Base-by-base conservation (phyloP, 2,888 invertebrate genomes). In the Cataglyphis altisquamis region DNA sequence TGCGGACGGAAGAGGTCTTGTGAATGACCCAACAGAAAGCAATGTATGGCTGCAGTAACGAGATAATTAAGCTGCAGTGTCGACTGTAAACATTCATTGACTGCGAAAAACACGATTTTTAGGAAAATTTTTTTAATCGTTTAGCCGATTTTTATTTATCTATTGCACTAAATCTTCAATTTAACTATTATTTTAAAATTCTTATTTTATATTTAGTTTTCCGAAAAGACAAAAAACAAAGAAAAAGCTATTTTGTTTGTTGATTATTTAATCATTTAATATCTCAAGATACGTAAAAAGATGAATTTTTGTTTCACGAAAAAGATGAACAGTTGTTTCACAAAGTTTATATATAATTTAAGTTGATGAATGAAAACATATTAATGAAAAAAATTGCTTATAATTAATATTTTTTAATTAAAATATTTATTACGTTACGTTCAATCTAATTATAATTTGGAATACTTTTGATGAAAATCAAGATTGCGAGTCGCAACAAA, bases 31-130 rank as follows among this genome's bases (percentile, higher is more conserved):
- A 29, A 55, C 77, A 75, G 52, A 80, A 73, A 82, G 55, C 62
- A 81, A 41, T 84, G 82, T 70, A 80, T 77, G 67, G 36, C 32
- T 82, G 66, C 55, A 41, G 83, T 85, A 86, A 89, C 88, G 82
- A 80, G 83, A 55, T 88, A 89, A 89, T 89, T 89, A 88, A 88
- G 77, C 82, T 70, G 70, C 48, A 77, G 60, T 55, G 45, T 73
- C 80, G 82, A 36, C 36, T 25, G 48, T 25, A 72, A 87, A 87
- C 80, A 82, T 84, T 68, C 60, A 62, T 78, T 10, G 45, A 75
- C 72, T 72, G 74, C 12, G 25, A 77, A 77, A 68, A 62, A 74
- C 60, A 62, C 18, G 18, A 15, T 32, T 75, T 82, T 74, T 36
- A 60, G 39, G 4, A 41, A 45, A 39, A 21, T 15, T 39, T 72